Evolutionary conservation across 2,888 invertebrate genomes (phyloP).

Genomic region (Neria commutata): DNA sequence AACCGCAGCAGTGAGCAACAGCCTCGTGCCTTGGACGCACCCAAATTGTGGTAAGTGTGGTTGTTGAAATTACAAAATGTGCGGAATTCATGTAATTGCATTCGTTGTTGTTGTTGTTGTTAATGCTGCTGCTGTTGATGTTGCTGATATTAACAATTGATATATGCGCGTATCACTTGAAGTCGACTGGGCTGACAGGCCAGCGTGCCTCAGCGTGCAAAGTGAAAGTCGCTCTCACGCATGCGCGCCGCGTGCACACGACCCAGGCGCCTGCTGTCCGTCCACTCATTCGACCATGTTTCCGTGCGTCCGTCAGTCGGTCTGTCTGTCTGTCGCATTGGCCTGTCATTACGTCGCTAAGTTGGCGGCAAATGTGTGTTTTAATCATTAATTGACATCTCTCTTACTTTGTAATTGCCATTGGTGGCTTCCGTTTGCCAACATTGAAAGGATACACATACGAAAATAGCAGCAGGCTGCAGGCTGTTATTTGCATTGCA

Average conservation of each 20-base stretch:
- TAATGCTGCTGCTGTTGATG: too few species aligned
- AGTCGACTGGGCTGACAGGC: too few species aligned
- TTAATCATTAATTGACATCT: background rate
- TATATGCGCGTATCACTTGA: background rate
- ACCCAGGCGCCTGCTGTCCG: background rate
- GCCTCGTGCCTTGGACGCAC: background rate
- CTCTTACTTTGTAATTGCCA: background rate
- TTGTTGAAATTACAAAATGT: background rate
- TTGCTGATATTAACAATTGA: background rate
- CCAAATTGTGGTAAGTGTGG: background rate
- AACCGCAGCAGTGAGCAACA: background rate
- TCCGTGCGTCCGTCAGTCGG: background rate
- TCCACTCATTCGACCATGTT: too few species aligned
- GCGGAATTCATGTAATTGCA: background rate
- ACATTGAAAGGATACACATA: background rate
- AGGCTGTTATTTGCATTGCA: background rate
- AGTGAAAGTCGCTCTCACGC: background rate
- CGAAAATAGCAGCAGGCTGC: too few species aligned
- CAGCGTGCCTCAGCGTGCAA: too few species aligned
- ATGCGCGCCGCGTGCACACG: background rate
- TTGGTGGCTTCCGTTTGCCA: background rate
- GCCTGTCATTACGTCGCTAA: background rate
- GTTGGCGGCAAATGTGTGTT: background rate
- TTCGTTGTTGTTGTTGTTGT: too few species aligned
- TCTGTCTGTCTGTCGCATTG: background rate